Base-by-base conservation (phyloP, 2,113 vertebrate species). In the Micromys minutus region DNA sequence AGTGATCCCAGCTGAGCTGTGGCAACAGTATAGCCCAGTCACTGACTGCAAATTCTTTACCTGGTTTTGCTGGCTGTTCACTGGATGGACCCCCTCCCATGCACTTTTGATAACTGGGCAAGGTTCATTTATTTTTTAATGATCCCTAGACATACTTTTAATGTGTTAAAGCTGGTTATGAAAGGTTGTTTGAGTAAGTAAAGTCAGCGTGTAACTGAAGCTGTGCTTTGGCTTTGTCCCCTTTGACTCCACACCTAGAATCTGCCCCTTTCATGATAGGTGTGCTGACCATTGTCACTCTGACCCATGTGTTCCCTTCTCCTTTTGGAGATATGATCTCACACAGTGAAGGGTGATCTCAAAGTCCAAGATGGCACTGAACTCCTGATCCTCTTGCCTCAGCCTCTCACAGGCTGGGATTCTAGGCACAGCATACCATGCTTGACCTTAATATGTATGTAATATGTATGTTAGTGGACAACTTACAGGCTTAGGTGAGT, bases 141-240 rank as follows among this genome's bases (percentile, higher is more conserved):
- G 16, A 63, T 29, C 76, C 10, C 24, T 31, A 85, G 26, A 93
- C 83, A 86, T 84, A 91, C 85, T 74, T 91, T 76, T 81, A 76
- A 47, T 76, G 74, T 71, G 75, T 57, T 21, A 89, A n/a, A 63
- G 76, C 84, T 77, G 67, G 57, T 89, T 39, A 52, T 55, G 67
- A 93, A 9, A 77, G 16, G 42, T 71, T 61, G 7, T 15, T 93
- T 94, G 15, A 71, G 50, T 84, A 83, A 93, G 26, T 84, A 34
- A 88, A 92, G 67, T 91, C 24, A 65, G 61, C 52, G 55, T 93
- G 39, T 74, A 79, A 65, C 47, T 89, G 67, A 94, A 87, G 80
- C 84, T 69, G 21, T 34, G 5, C 52, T 39, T 1, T 77, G 79
- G 29, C 88, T 59, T 21, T 84, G 7, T 65, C 8, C 81, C 57